These are phyloP conservation scores for Caradrina clavipalpis DNA, from an alignment of 2,888 invertebrate genomes.

Conservation along the genomic window DNA sequence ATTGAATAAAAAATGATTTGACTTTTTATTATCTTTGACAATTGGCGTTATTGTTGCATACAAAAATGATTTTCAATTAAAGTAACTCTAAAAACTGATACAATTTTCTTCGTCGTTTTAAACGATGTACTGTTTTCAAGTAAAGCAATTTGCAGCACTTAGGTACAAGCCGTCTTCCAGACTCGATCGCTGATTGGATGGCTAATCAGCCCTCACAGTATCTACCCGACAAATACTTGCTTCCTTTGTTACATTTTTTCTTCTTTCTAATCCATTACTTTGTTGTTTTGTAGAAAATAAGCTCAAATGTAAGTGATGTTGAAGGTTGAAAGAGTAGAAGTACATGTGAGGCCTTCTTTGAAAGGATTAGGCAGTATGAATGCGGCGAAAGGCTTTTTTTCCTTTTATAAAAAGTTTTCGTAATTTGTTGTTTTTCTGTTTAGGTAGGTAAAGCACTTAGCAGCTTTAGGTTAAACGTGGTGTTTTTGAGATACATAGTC, in stretches of 20 bases:
- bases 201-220: conserved; percentile 50
- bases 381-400: not conserved
- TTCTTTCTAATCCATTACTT: conserved; percentile 61
- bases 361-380: conserved; percentile 17
- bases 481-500: not conserved
- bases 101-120: not conserved
- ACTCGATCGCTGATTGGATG: conserved; percentile 53
- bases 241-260: conserved; percentile 45
- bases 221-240: conserved; percentile 6
- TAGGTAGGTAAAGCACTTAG: not conserved
- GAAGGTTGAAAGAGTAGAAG: conserved; percentile 10
- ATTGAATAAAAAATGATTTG: too few species aligned
- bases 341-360: conserved; percentile 2
- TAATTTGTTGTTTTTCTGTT: not conserved
- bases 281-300: conserved; percentile 46
- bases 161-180: conserved; percentile 29
- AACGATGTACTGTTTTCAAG: conserved; percentile 2
- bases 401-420: not conserved
- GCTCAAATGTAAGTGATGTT: conserved; percentile 39
- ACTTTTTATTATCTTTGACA: too few species aligned
- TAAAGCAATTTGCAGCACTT: conserved; percentile 47
- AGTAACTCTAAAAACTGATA: too few species aligned
- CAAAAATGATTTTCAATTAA: too few species aligned
- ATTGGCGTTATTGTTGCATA: too few species aligned
- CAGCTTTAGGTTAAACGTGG: not conserved